A percentile compares a stretch with the other conserved stretches of the same genome.
These are phyloP conservation scores for Lucilia sericata DNA, from an alignment of 1,140 invertebrate genomes.

Conservation along the genomic window DNA sequence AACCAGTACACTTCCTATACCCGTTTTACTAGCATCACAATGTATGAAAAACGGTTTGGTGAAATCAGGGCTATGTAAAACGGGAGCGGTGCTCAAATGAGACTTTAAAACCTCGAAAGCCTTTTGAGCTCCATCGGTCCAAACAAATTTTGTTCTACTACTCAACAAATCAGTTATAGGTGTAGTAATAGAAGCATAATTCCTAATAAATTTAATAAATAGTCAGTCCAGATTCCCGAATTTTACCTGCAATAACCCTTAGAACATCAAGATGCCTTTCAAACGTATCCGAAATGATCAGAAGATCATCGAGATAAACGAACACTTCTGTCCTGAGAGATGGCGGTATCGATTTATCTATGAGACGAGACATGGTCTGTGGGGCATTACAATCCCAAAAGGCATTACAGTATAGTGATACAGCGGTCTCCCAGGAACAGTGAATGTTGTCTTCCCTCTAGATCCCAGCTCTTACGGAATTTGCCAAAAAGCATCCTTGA, in stretches of 20 bases:
- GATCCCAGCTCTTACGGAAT: conserved; percentile 44
- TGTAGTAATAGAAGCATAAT: conserved; percentile 28
- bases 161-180: neutral
- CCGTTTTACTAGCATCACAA: too few relatives aligned
- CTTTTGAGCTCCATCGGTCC: conserved; percentile 22
- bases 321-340: too few relatives aligned
- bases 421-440: conserved; percentile 66
- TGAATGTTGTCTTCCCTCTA: conserved; percentile 67
- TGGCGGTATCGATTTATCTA: too few relatives aligned
- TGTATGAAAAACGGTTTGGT: too few relatives aligned
- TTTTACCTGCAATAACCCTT: conserved; percentile 9
- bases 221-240: neutral
- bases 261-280: conserved; percentile 52
- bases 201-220: neutral
- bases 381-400: too few relatives aligned
- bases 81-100: too few relatives aligned
- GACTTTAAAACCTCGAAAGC: conserved; percentile 13
- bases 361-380: too few relatives aligned
- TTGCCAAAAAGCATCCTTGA: too few relatives aligned
- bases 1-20: too few relatives aligned
- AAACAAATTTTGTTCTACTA: neutral
- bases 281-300: conserved; percentile 51
- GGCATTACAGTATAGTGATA: too few relatives aligned
- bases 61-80: too few relatives aligned
- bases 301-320: conserved; percentile 58